Evolutionary conservation across 53 echinoderm and acorn worm species (phyloP).

Genomic region (Patiria pectinifera): DNA sequence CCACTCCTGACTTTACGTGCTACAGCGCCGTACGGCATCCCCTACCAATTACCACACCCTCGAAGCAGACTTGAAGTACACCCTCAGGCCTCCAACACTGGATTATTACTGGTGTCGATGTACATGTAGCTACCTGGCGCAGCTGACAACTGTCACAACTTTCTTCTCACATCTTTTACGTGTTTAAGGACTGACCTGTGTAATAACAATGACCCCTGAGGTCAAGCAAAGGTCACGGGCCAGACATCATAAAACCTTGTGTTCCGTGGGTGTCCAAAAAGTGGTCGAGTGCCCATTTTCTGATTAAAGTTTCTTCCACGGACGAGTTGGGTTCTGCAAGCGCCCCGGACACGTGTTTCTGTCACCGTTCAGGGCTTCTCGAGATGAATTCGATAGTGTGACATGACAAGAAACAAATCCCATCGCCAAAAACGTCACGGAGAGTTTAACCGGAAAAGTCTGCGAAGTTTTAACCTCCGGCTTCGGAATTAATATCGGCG

Average conservation of each 20-base stretch:
- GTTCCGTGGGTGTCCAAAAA: slow-evolving; percentile 34
- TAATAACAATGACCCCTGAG: slow-evolving; percentile 20
- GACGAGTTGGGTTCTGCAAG: slow-evolving; percentile 23
- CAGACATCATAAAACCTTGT: slow-evolving; percentile 3
- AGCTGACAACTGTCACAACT: background rate
- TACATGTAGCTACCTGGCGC: background rate
- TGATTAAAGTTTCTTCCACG: background rate
- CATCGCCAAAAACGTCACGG: background rate
- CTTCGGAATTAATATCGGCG: background rate
- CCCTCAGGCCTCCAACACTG: too few species aligned
- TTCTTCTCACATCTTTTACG: background rate
- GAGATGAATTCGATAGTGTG: slow-evolving; percentile 5
- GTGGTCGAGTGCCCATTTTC: slow-evolving; percentile 5
- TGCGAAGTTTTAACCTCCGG: background rate
- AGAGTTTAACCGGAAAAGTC: slow-evolving; percentile 15
- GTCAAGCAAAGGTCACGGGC: slow-evolving; percentile 25
- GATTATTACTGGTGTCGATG: too few species aligned
- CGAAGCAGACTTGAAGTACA: too few species aligned
- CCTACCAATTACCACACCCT: too few species aligned
- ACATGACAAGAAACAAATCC: slow-evolving; percentile 50
- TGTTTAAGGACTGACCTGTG: background rate
- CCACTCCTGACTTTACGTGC: too few species aligned
- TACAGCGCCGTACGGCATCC: too few species aligned
- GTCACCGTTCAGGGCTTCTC: background rate
- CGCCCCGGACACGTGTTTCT: slow-evolving; percentile 33